Conservation (phyloP, 2,797 vertebrate genomes). For the Nothura maculosa region DNA sequence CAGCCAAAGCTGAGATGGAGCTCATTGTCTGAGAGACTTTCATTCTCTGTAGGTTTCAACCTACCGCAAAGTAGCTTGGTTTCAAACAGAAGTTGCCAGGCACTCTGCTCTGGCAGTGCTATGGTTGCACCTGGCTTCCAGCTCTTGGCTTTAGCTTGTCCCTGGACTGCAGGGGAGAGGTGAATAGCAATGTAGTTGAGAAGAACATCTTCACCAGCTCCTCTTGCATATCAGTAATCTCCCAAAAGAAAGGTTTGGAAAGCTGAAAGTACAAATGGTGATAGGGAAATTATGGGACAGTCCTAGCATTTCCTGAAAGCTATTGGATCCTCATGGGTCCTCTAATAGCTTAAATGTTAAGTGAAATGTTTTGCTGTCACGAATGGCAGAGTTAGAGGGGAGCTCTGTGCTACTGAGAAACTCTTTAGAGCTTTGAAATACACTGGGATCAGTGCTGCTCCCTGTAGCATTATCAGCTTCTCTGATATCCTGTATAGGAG, state of each 20-base stretch:
- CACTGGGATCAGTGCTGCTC: neutral
- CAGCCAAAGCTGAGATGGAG: neutral
- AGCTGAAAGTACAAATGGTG: neutral
- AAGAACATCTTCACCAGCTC: neutral
- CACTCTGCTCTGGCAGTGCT: rapidly evolving
- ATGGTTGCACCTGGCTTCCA: neutral
- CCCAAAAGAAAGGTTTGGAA: neutral
- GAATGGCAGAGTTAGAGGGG: neutral
- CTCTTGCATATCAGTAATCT: neutral
- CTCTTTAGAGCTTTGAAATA: constrained; percentile 11
- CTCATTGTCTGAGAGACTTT: neutral
- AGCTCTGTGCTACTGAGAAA: neutral
- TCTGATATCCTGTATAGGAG: neutral
- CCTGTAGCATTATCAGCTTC: neutral
- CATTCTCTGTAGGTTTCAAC: too few relatives aligned
- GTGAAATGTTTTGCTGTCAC: neutral
- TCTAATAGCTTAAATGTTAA: neutral
- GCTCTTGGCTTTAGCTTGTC: neutral
- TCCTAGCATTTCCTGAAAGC: neutral
- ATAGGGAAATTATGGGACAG: neutral
- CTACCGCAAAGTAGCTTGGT: neutral
- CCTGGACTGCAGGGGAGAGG: neutral
- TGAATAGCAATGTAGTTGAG: neutral
- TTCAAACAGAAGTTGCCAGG: neutral
- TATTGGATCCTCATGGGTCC: neutral